Evolutionary conservation across 2,113 vertebrate species (phyloP), one percentile per base, ranked within the genome.

Genomic region (Procavia capensis): DNA sequence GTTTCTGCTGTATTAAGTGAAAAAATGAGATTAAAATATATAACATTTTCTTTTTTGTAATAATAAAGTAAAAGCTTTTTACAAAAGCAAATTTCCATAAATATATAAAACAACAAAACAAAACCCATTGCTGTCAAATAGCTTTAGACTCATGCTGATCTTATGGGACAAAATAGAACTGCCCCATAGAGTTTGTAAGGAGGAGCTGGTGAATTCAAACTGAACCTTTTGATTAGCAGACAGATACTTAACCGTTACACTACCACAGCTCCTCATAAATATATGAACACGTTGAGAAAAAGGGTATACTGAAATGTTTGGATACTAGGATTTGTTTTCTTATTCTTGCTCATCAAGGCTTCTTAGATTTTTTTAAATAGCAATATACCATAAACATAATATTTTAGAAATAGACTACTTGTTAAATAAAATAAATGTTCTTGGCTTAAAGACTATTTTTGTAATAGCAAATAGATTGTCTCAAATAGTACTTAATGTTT

Each of bases 261-360:
- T 16, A 54, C 50, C 14, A 54, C 13, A 4, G 14, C 50, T 54
- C 50, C 50, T 3, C 50, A 54, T 54, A 54, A n/a, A 19, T 39
- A 29, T 17, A 45, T 76, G 43, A 50, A n/a, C n/a, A 17, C 45
- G 34, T 79, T n/a, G 34, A 34, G 22, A 81, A 82, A 57, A 36
- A 11, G 4, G 72, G 2, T 64, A 54, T 10, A 57, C 22, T 41
- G 47, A 90, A 94, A 31, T 2, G 1, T 41, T 88, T 50, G 13
- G 24, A 17, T 70, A 29, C 10, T 39, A 78, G n/a, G 78, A 63
- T 68, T 88, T 66, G 22, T 93, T 84, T 88, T n/a, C 89, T 95
- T 92, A 80, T 76, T 92, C 85, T 94, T 92, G 20, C 13, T 85
- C 83, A 41, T 36, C 9, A 89, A 97, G 31, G 79, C n/a, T 80